phyloP scores from a whole-genome alignment of 1,140 invertebrate species.

The Oryctes rhinoceros region DNA sequence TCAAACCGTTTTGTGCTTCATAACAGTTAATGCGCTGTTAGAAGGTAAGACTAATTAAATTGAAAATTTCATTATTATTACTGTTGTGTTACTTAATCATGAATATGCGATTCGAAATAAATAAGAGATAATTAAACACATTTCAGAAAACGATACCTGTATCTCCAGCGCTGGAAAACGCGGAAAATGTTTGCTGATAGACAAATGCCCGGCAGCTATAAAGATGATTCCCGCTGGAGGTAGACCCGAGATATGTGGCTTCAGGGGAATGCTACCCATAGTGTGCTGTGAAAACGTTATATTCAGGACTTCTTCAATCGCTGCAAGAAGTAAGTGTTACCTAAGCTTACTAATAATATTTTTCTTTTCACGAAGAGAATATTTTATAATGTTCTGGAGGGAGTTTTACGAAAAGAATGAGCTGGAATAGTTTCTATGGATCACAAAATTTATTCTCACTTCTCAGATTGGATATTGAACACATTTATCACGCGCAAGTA shows the following conservation, averaged over 20 bases:
- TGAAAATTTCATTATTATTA: no score
- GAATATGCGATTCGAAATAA: neutral
- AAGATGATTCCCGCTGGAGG: neutral
- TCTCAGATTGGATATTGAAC: no score
- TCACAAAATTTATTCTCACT: no score
- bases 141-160: neutral
- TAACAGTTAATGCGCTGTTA: no score
- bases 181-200: conserved; percentile 1
- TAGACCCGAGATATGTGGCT: neutral
- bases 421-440: no score
- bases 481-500: no score
- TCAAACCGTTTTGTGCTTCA: no score
- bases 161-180: neutral
- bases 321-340: neutral
- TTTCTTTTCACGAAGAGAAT: no score
- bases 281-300: neutral
- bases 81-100: neutral
- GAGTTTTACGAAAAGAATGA: no score
- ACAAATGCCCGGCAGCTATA: neutral
- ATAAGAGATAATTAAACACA: neutral
- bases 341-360: neutral
- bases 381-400: no score
- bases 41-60: no score
- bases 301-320: neutral
- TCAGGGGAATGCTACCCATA: neutral